Evolutionary conservation across 2,888 invertebrate genomes (phyloP), one percentile per base, ranked within the genome.

Genomic region (Drosophila neotestacea): DNA sequence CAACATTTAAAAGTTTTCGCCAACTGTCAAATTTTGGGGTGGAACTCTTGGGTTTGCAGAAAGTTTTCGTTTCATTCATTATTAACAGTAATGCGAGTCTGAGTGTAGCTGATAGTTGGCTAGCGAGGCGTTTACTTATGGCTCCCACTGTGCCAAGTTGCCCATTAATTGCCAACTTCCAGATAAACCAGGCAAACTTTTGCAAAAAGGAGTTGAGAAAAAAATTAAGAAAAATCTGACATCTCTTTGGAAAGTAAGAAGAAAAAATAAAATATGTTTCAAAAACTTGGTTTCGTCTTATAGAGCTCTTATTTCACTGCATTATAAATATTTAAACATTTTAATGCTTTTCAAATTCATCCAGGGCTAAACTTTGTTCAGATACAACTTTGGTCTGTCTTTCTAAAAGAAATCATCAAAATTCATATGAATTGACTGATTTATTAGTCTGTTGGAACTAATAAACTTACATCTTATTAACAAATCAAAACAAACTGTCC

Each of bases 51-150:
- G 47, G 44, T 28, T 9, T 42, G 42, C 39, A 13, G 39, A 70
- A 83, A 83, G 59, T 83, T 81, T 71, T 28, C 27, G 62, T 65
- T 81, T 54, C 70, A 73, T 85, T 74, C 52, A 71, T 83, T 80
- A 85, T 85, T 76, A 70, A 82, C 56, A 62, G 39, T 60, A 68
- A 65, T 66, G 52, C 54, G 34, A 65, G 50, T 50, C 16, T 32
- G 42, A 30, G 11, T 22, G 52, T 10, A 22, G 22, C 32, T 39
- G 61, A 54, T 66, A 62, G 41, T 56, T 41, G 9, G 32, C 59
- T n/a, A 16, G 39, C 51, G 46, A 32, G 47, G 54, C 63, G 47
- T 51, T 54, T 61, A 70, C 67, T 70, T 68, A 7, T 47, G 39
- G 7, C 32, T 36, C 62, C 36, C 61, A 62, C 62, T 50, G 69